These are phyloP conservation scores for Acanthurus tractus DNA, from an alignment of 2,797 vertebrate genomes.

Conservation along the genomic window DNA sequence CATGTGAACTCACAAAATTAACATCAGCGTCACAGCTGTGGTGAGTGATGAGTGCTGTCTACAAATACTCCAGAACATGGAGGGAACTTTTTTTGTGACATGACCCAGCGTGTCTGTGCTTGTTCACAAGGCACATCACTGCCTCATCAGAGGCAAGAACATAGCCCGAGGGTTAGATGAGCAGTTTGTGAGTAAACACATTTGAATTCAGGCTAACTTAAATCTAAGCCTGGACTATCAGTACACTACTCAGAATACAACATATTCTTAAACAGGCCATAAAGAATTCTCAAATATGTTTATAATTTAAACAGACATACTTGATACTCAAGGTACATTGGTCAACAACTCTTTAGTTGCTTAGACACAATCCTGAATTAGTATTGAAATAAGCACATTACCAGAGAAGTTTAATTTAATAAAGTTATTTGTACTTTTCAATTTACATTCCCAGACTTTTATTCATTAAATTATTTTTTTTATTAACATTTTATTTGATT, in stretches of 20 bases:
- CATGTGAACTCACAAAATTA: neutral
- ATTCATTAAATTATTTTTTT: no score
- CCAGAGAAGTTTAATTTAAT: neutral
- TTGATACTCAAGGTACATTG: no score
- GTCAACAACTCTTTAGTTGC: neutral
- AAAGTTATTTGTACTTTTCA: no score
- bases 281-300: no score
- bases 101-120: slow-evolving; percentile 35
- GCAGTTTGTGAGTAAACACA: neutral
- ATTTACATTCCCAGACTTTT: no score
- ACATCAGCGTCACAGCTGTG: no score
- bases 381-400: neutral
- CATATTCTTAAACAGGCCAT: no score
- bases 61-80: neutral
- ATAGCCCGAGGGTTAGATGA: slow-evolving; percentile 18
- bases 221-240: no score
- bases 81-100: neutral
- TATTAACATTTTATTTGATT: no score
- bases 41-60: neutral
- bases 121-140: neutral
- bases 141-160: slow-evolving; percentile 1
- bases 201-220: neutral
- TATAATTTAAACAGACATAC: neutral
- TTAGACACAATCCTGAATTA: neutral
- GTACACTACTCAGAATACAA: no score